Percentiles rank a stretch among this genome's conserved stretches.
Conservation (phyloP, 2,888 invertebrate species). For the Nomada hirtipes region DNA sequence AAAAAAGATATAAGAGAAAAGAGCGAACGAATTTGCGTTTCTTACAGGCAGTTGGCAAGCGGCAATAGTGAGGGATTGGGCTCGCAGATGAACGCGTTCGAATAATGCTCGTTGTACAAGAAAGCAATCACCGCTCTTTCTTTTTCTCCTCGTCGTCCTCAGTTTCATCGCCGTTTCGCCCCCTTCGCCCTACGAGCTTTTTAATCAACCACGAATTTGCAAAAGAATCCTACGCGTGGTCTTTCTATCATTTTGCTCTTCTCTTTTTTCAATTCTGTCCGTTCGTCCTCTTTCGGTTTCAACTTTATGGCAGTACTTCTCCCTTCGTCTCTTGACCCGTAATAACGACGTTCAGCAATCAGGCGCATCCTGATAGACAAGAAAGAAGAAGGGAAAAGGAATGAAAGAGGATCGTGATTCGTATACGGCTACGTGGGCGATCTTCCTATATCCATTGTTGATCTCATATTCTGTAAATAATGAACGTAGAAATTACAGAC, state of each 20-base stretch:
- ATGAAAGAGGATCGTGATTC: constrained; percentile 55
- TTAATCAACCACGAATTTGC: constrained; percentile 81
- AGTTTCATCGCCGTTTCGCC: constrained; percentile 41
- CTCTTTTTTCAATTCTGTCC: constrained; percentile 8
- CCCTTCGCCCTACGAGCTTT: constrained; percentile 67
- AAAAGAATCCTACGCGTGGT: constrained; percentile 69
- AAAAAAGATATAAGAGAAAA: constrained; percentile 1
- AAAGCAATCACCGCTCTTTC: constrained; percentile 68
- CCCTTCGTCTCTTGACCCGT: constrained; percentile 56
- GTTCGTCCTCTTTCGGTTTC: constrained; percentile 16
- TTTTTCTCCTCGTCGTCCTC: constrained; percentile 22
- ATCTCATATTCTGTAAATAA: constrained; percentile 70
- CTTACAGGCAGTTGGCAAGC: constrained; percentile 30
- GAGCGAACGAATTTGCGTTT: constrained; percentile 51
- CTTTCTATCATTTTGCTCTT: not conserved
- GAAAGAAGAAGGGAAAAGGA: constrained; percentile 49
- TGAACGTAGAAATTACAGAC: constrained; percentile 53
- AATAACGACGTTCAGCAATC: constrained; percentile 78
- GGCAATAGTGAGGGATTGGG: constrained; percentile 25
- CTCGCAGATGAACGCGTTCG: constrained; percentile 35
- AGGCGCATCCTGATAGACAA: constrained; percentile 70
- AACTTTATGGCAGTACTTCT: not conserved
- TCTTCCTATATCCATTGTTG: constrained; percentile 62
- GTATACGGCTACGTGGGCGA: constrained; percentile 72
- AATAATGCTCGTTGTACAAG: constrained; percentile 48